phyloP scores from a whole-genome alignment of 2,888 invertebrate genomes.

The Dorcus parallelipipedus region DNA sequence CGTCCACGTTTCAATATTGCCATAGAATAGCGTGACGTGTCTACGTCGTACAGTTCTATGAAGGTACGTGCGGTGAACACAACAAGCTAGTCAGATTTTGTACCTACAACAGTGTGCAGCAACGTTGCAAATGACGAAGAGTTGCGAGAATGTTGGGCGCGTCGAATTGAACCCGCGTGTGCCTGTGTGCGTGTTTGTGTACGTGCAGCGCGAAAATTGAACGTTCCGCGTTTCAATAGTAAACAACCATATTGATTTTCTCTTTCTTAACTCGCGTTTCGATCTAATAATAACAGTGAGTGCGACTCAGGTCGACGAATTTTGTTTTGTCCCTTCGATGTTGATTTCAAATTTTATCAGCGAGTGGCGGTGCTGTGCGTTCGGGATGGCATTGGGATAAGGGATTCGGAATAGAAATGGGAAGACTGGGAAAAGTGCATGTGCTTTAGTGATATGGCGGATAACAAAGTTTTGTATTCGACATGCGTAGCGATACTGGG shows the following conservation, averaged over 20 bases:
- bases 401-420: constrained; percentile 28
- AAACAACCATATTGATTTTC: constrained; percentile 36
- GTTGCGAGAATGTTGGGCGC: constrained; percentile 14
- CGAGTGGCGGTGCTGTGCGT: constrained; percentile 44
- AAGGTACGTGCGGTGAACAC: no score
- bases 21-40: no score
- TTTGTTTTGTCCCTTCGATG: neutral
- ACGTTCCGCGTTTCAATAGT: constrained; percentile 19
- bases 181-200: constrained; percentile 14
- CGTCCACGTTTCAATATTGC: no score
- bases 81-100: no score
- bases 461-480: constrained; percentile 65
- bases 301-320: neutral
- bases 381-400: constrained; percentile 39
- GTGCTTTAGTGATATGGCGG: constrained; percentile 54
- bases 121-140: constrained; percentile 8
- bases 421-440: neutral
- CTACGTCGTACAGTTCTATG: no score
- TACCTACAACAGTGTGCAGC: no score
- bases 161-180: constrained; percentile 13
- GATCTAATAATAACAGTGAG: constrained; percentile 7
- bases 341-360: constrained; percentile 36
- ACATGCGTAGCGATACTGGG: constrained; percentile 67
- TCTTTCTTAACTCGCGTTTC: constrained; percentile 26
- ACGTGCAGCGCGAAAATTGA: constrained; percentile 24